Conservation (phyloP, 2,797 vertebrate genomes). For the Chrysocyon brachyurus region DNA sequence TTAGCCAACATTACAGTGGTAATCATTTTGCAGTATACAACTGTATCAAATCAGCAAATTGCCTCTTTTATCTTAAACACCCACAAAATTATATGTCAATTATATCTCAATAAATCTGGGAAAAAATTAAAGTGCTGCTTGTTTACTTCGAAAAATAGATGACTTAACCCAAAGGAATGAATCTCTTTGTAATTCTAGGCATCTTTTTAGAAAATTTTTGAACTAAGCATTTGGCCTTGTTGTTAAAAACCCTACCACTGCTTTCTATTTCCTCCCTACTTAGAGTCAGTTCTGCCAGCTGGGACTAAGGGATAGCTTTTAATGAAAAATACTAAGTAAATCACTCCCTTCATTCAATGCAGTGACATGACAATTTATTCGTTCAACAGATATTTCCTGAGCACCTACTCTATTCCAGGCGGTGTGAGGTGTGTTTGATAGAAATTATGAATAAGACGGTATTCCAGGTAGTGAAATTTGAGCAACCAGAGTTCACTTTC, state of each 20-base stretch:
- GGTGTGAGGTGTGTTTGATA: neutral
- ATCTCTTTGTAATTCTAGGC: neutral
- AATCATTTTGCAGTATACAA: neutral
- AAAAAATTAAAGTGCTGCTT: neutral
- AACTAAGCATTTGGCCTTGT: neutral
- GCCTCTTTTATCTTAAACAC: neutral
- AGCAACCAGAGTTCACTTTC: neutral
- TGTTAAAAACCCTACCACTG: neutral
- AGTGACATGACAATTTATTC: neutral
- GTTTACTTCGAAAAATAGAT: neutral
- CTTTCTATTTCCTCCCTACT: neutral
- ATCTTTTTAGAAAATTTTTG: neutral
- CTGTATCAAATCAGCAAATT: neutral
- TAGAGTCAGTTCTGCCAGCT: neutral
- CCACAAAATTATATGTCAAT: neutral
- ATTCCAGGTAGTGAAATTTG: neutral
- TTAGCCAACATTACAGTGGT: neutral
- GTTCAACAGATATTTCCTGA: conserved; percentile 29
- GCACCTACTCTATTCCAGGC: neutral
- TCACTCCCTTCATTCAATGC: neutral
- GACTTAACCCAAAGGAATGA: neutral
- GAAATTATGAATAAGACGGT: neutral
- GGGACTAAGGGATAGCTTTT: neutral
- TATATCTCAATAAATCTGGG: neutral
- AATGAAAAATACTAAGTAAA: neutral